phyloP scores from a whole-genome alignment of 2,797 vertebrate species.

The Phrynocephalus forsythii region DNA sequence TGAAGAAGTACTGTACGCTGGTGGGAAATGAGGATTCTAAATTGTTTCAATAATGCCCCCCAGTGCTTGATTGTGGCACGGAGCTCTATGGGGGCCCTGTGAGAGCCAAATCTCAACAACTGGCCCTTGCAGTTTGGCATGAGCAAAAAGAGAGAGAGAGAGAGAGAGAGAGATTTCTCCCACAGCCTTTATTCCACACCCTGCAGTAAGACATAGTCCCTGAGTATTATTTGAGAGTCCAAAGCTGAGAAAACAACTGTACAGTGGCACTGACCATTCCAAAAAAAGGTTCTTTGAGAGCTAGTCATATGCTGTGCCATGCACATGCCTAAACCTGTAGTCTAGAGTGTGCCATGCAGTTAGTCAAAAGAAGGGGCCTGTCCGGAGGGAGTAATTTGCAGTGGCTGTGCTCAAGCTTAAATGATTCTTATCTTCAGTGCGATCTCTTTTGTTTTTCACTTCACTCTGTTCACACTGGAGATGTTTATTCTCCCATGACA shows the following conservation, averaged over 20 bases:
- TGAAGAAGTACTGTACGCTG: constrained; percentile 67
- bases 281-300: neutral
- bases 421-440: too few relatives aligned
- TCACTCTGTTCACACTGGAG: too few relatives aligned
- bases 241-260: neutral
- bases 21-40: constrained; percentile 72
- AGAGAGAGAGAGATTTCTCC: neutral
- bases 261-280: neutral
- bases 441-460: too few relatives aligned
- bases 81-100: neutral
- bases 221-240: neutral
- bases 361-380: neutral
- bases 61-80: constrained; percentile 49
- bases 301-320: neutral
- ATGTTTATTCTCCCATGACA: too few relatives aligned
- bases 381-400: too few relatives aligned
- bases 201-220: neutral
- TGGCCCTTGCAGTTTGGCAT: fast-evolving
- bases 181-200: neutral
- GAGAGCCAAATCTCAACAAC: constrained; percentile 2
- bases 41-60: constrained; percentile 63
- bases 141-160: neutral
- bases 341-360: neutral
- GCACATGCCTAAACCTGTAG: neutral
- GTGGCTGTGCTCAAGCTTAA: too few relatives aligned